These are phyloP conservation scores for Steinernema feltiae DNA, from an alignment of 1,140 invertebrate genomes.

Conservation along the genomic window DNA sequence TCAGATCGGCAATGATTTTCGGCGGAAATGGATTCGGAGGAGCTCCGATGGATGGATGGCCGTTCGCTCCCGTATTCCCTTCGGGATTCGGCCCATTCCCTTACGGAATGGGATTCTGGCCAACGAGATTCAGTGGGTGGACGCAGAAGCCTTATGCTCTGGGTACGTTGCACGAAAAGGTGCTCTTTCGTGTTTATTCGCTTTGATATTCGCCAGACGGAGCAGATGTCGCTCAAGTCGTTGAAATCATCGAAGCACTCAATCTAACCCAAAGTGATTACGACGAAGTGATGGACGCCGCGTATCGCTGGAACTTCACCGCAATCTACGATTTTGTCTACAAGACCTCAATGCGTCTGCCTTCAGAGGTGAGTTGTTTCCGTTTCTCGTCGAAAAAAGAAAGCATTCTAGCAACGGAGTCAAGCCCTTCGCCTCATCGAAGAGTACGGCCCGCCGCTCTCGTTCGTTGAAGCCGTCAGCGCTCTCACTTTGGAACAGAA, in stretches of 20 bases:
- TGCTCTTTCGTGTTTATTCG: not conserved
- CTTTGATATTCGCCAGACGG: not conserved
- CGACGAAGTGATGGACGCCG: not conserved
- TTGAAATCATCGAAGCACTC: not conserved
- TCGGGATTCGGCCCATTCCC: not conserved
- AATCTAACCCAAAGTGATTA: not conserved
- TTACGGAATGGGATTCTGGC: not conserved
- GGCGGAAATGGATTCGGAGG: not conserved
- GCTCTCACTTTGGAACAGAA: slow-evolving; percentile 1
- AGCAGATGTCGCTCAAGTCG: not conserved
- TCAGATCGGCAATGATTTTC: not conserved
- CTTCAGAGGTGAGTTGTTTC: not conserved
- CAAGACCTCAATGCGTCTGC: not conserved
- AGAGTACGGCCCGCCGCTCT: not conserved
- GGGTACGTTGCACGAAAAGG: not conserved
- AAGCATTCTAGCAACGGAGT: not conserved
- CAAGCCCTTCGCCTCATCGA: not conserved
- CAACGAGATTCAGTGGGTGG: not conserved
- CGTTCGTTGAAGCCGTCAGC: not conserved
- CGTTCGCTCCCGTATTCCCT: not conserved
- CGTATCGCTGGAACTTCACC: not conserved
- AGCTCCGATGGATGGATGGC: not conserved
- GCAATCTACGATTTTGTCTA: not conserved
- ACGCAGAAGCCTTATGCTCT: not conserved
- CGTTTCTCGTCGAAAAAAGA: not conserved